These are phyloP conservation scores for Datnioides undecimradiatus DNA, from an alignment of 2,113 vertebrate genomes.

Conservation along the genomic window DNA sequence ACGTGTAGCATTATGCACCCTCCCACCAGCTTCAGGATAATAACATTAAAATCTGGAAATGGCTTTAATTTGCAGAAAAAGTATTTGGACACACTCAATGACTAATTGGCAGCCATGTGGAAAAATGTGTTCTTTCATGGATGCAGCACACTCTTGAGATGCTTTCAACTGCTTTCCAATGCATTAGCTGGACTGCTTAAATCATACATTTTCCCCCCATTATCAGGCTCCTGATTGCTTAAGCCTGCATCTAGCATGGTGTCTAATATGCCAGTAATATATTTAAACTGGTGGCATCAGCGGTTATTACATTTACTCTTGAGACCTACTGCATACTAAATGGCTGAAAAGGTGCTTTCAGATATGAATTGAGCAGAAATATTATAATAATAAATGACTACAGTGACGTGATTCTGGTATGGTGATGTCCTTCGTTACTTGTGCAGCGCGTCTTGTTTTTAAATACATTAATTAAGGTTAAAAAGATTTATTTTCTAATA, in stretches of 20 bases:
- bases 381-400: conserved; percentile 2
- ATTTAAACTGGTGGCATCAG: conserved; percentile 7
- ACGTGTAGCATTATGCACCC: conserved; percentile 16
- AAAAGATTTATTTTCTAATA: too few relatives aligned
- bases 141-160: conserved; percentile 14
- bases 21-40: conserved; percentile 16
- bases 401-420: not conserved
- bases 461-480: not conserved
- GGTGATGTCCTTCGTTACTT: not conserved
- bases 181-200: conserved; percentile 37
- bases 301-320: conserved; percentile 1
- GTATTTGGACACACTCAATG: conserved; percentile 17
- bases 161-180: conserved; percentile 41
- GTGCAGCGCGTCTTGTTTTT: not conserved
- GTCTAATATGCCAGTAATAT: conserved; percentile 14
- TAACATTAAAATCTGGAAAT: conserved; percentile 35
- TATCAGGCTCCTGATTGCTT: not conserved
- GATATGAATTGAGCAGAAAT: conserved; percentile 3
- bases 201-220: conserved; percentile 44
- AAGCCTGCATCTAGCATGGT: not conserved
- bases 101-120: conserved; percentile 36
- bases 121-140: conserved; percentile 19
- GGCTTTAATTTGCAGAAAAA: conserved; percentile 40
- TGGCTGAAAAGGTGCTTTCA: conserved; percentile 6
- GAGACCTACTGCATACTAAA: conserved; percentile 16